Conservation (phyloP, 2,797 vertebrate genomes). For the Philypnodon macrostomus region DNA sequence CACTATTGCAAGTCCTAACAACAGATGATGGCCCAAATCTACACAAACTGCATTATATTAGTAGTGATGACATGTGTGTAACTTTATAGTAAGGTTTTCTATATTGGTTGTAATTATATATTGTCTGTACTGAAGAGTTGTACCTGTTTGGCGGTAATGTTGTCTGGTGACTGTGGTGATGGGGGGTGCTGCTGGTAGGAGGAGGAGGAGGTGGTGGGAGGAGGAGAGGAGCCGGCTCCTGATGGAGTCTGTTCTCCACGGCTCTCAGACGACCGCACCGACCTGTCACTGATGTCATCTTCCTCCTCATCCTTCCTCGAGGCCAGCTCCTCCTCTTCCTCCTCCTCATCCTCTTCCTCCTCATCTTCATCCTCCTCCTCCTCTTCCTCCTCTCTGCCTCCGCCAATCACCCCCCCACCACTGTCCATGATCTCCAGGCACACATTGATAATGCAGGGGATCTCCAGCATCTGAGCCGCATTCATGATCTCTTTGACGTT, state of each 20-base stretch:
- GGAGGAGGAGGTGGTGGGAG: constrained; percentile 87
- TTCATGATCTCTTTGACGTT: constrained; percentile 94
- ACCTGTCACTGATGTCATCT: constrained; percentile 83
- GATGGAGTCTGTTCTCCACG: constrained; percentile 68
- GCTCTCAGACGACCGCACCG: constrained; percentile 78
- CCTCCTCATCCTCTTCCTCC: constrained; percentile 85
- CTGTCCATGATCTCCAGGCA: constrained; percentile 98
- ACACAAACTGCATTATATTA: too few species aligned
- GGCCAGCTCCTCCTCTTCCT: constrained; percentile 79
- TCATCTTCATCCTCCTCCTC: constrained; percentile 85
- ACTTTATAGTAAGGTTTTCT: too few species aligned
- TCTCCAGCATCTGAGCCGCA: constrained; percentile 93
- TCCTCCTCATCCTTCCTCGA: constrained; percentile 81
- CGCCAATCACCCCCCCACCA: constrained; percentile 71
- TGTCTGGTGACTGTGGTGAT: constrained; percentile 71
- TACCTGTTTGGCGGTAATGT: constrained; percentile 67
- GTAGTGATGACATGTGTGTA: too few species aligned
- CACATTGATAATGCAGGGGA: constrained; percentile 93
- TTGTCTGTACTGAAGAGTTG: background rate
- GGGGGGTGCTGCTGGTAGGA: constrained; percentile 56
- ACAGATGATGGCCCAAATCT: too few species aligned
- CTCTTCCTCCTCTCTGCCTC: constrained; percentile 75
- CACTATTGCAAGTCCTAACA: too few species aligned
- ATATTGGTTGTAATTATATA: too few species aligned
- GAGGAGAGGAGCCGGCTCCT: constrained; percentile 62